These are phyloP conservation scores for Miltochrista miniata DNA, from an alignment of 2,888 invertebrate species.

Conservation along the genomic window DNA sequence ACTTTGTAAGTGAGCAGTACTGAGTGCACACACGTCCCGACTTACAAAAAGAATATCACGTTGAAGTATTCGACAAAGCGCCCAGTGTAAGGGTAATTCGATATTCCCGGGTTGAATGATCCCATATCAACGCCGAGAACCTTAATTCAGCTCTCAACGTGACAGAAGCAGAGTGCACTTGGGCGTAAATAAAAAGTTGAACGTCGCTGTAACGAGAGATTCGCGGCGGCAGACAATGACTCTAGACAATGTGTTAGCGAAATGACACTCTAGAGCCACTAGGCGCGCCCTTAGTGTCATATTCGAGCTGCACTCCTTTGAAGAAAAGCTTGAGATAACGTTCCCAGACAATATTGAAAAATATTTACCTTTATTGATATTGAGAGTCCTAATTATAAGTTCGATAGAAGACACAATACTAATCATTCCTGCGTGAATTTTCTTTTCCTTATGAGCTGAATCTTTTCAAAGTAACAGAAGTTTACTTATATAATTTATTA, in stretches of 20 bases:
- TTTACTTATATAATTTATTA: too few species aligned
- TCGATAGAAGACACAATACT: not conserved
- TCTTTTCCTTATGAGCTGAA: too few species aligned
- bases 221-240: slow-evolving; percentile 71
- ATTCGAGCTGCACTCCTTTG: slow-evolving; percentile 44
- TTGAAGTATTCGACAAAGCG: slow-evolving; percentile 78
- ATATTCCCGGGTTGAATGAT: slow-evolving; percentile 81
- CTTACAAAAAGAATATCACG: slow-evolving; percentile 68
- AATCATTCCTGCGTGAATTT: too few species aligned
- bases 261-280: slow-evolving; percentile 71
- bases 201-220: slow-evolving; percentile 73
- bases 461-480: too few species aligned
- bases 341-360: slow-evolving; percentile 31
- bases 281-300: slow-evolving; percentile 57
- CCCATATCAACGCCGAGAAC: slow-evolving; percentile 80
- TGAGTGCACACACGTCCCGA: not conserved
- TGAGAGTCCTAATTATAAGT: not conserved
- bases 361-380: slow-evolving; percentile 22
- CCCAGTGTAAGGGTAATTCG: slow-evolving; percentile 78
- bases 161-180: slow-evolving; percentile 79
- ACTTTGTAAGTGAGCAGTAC: not conserved
- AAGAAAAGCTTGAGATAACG: slow-evolving; percentile 33
- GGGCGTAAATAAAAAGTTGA: slow-evolving; percentile 83
- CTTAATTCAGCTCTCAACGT: slow-evolving; percentile 79
- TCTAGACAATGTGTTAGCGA: slow-evolving; percentile 78